A percentile compares a stretch with the other conserved stretches of the same genome.
Evolutionary conservation across 1,140 invertebrate genomes (phyloP).

Genomic region (Cherax destructor): DNA sequence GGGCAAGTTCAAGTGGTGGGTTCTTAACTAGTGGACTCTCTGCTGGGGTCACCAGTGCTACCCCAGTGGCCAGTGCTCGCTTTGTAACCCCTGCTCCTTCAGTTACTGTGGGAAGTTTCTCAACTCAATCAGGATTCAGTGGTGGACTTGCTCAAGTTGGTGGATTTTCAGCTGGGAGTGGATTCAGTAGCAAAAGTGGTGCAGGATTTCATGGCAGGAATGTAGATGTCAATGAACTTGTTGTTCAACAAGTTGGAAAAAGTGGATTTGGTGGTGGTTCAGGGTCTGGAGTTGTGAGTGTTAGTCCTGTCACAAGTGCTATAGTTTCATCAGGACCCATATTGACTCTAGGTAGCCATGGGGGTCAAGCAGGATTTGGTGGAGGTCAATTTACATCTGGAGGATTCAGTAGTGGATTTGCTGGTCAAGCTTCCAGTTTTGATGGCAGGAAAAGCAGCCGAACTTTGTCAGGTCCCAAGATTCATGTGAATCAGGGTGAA

Average conservation of each 20-base stretch:
- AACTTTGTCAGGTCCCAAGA: neutral
- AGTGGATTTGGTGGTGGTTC: neutral
- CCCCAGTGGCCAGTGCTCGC: neutral
- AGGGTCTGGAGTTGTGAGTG: neutral
- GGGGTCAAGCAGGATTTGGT: neutral
- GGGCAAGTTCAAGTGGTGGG: neutral
- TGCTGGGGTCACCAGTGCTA: neutral
- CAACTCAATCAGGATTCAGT: neutral
- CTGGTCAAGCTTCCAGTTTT: neutral
- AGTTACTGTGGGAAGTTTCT: neutral
- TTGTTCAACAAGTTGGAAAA: neutral
- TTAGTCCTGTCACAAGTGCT: neutral
- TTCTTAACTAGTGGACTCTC: neutral
- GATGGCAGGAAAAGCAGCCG: neutral
- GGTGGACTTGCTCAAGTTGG: no score
- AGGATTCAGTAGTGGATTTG: neutral
- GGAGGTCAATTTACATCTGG: neutral
- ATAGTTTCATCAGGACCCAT: neutral
- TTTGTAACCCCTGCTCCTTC: neutral
- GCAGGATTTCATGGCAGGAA: no score
- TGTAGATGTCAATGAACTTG: neutral
- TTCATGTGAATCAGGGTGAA: neutral
- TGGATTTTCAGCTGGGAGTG: no score
- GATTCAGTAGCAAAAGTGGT: no score
- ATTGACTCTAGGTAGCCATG: neutral